These are phyloP conservation scores for Chaetodon trifasciatus DNA, from an alignment of 2,797 vertebrate genomes.

Conservation along the genomic window DNA sequence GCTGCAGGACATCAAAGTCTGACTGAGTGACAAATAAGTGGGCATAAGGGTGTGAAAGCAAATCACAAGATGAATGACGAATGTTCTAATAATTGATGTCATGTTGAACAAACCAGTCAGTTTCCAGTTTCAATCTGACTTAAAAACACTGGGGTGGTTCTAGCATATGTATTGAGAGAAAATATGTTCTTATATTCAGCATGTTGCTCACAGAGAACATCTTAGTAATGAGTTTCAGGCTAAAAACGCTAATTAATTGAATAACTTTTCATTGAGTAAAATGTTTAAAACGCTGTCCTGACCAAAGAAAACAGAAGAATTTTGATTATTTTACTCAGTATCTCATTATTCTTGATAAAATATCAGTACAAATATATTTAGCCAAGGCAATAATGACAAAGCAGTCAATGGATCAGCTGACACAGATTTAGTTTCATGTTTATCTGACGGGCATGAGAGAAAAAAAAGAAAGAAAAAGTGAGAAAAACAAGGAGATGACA, in stretches of 20 bases:
- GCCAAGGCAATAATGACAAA: neutral
- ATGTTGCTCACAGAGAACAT: neutral
- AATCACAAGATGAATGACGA: slow-evolving; percentile 11
- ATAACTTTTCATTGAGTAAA: neutral
- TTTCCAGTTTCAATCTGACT: neutral
- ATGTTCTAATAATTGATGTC: neutral
- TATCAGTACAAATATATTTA: neutral
- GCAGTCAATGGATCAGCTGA: neutral
- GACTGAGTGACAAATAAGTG: neutral
- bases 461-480: neutral
- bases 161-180: neutral
- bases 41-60: neutral
- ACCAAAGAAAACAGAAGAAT: neutral
- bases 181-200: neutral
- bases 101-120: neutral
- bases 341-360: neutral
- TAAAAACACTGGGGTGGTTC: neutral
- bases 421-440: neutral
- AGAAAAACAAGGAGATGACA: neutral
- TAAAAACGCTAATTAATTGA: neutral
- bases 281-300: neutral
- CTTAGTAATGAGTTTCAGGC: neutral
- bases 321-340: neutral
- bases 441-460: neutral
- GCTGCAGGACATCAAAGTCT: neutral